Evolutionary conservation across 2,888 invertebrate species (phyloP).

Genomic region (Rhingia campestris): DNA sequence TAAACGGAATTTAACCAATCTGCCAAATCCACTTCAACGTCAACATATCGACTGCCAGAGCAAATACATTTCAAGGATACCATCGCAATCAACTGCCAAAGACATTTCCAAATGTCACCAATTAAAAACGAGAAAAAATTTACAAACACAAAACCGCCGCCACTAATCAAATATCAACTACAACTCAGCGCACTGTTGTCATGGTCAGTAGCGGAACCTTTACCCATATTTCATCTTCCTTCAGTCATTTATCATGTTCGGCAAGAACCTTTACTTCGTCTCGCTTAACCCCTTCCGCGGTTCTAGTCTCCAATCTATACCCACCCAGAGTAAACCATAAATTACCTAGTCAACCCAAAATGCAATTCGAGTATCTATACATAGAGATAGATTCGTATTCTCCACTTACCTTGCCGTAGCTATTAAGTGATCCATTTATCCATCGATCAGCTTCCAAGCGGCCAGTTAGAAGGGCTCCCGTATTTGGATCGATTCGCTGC

Average conservation of each 20-base stretch:
- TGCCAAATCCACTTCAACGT: background rate
- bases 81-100: conserved; percentile 21
- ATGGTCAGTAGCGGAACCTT: conserved; percentile 27
- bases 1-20: conserved; percentile 3
- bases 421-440: conserved; percentile 83
- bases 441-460: conserved; percentile 83
- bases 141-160: conserved; percentile 2
- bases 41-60: conserved; percentile 1
- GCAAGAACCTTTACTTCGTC: conserved; percentile 1
- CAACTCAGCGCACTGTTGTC: background rate
- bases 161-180: background rate
- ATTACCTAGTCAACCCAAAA: conserved; percentile 63
- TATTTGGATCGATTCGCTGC: conserved; percentile 83
- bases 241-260: conserved; percentile 56
- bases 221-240: conserved; percentile 53
- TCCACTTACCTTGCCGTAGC: conserved; percentile 82
- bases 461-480: conserved; percentile 82
- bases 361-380: conserved; percentile 17
- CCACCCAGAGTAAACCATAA: conserved; percentile 65
- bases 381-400: background rate
- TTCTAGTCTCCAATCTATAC: background rate
- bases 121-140: conserved; percentile 47
- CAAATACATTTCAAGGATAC: conserved; percentile 43
- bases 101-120: conserved; percentile 66
- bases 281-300: background rate